Conservation (phyloP, 2,888 invertebrate genomes). For the Epinotia bilunana region DNA sequence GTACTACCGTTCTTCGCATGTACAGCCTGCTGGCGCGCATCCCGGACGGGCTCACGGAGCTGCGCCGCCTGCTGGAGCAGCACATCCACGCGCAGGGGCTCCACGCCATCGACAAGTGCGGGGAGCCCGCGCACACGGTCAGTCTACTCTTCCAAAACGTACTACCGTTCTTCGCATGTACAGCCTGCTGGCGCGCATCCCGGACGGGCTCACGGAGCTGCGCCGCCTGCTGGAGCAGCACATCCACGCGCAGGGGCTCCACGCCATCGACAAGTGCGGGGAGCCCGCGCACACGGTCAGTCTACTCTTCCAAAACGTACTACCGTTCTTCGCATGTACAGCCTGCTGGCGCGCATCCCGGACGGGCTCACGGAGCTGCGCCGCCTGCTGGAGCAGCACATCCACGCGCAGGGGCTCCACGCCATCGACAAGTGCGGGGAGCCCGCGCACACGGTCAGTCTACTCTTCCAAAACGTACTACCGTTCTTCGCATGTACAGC, state of each 20-base stretch:
- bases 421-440: conserved; percentile 98
- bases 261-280: conserved; percentile 97
- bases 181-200: conserved; percentile 95
- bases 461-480: no score
- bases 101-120: conserved; percentile 97
- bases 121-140: conserved; percentile 95
- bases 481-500: conserved; percentile 98
- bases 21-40: conserved; percentile 96
- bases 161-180: conserved; percentile 96
- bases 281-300: conserved; percentile 94
- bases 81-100: conserved; percentile 97
- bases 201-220: conserved; percentile 95
- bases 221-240: conserved; percentile 95
- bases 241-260: conserved; percentile 95
- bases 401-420: conserved; percentile 94
- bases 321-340: conserved; percentile 97
- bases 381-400: conserved; percentile 95
- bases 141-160: conserved; percentile 43
- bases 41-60: conserved; percentile 94
- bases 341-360: conserved; percentile 94
- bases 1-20: conserved; percentile 91
- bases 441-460: conserved; percentile 91
- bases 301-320: no score
- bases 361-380: conserved; percentile 96
- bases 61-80: conserved; percentile 94